Base-by-base conservation (phyloP, 2,888 invertebrate genomes). In the Tupiocoris notatus region DNA sequence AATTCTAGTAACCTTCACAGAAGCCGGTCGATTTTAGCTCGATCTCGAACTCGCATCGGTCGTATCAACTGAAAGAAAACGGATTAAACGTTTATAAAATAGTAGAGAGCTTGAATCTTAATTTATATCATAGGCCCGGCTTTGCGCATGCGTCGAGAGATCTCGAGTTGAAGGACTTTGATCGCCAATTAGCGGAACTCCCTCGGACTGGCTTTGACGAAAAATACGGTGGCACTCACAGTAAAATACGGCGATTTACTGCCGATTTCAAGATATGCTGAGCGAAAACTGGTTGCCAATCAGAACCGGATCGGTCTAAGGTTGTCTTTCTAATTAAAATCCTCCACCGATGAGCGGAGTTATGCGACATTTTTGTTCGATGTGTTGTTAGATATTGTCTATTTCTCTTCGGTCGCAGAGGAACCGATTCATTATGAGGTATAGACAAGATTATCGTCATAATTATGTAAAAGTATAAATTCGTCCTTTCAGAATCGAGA, bases 191-290 rank as follows among this genome's bases (percentile, higher is more conserved):
- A 65, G 65, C 25, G 18, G 39, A 17, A 64, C 64, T 64, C 24
- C 25, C 64, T 64, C 25, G 64, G 24, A 25, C 23, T 18, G 25
- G 18, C 64, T 39, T 39, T 39, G 39, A 39, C 39, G 39, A 25
- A 64, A 64, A 64, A 64, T 64, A 64, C 64, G 23, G 24, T 23
- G 64, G 64, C 64, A 64, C 25, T 64, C 24, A 64, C 64, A 18
- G 65, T 65, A 25, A 65, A 65, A 65, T 65, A 65, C 39, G 65
- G 39, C 39, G 65, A 65, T 65, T 65, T 65, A 65, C 65, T 17
- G 39, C 65, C 65, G 65, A 65, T 65, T 65, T 65, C 39, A 39
- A 12, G 39, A 39, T 39, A 39, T 3, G 12, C 39, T 39, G 12
- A 12, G 39, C 39, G 39, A 39, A 39, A 39, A 39, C 39, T 39